Conservation (phyloP, 2,888 invertebrate genomes). For the Axea sp. region DNA sequence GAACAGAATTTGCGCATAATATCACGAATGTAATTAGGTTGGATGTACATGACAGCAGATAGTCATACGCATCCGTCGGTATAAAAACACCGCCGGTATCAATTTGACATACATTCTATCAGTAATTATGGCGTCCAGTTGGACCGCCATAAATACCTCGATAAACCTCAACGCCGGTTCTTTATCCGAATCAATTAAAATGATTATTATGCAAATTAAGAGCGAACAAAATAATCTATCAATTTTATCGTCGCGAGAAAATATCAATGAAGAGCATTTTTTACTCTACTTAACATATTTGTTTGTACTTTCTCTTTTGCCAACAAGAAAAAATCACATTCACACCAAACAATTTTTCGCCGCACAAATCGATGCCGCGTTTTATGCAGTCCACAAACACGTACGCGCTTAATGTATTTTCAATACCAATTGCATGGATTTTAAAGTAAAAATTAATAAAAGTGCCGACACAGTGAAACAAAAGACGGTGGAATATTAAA, state of each 20-base stretch:
- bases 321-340: too few species aligned
- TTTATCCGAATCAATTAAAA: conserved; percentile 7
- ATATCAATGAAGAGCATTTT: not conserved
- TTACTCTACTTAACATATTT: not conserved
- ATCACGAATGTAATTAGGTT: conserved; percentile 15
- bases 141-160: not conserved
- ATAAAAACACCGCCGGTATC: not conserved
- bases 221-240: not conserved
- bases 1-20: conserved; percentile 8
- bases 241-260: conserved; percentile 1
- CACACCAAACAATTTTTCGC: conserved; percentile 1
- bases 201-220: not conserved
- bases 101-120: conserved; percentile 1
- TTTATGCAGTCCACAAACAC: conserved; percentile 6
- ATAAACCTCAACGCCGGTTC: not conserved
- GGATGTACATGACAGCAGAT: conserved; percentile 3
- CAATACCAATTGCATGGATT: too few species aligned
- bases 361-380: not conserved
- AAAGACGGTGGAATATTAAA: too few species aligned
- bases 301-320: too few species aligned
- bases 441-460: not conserved
- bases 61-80: not conserved
- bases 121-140: not conserved
- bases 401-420: too few species aligned
- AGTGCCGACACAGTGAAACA: too few species aligned